Conservation (phyloP, 2,888 invertebrate species). For the Dicycla oo region DNA sequence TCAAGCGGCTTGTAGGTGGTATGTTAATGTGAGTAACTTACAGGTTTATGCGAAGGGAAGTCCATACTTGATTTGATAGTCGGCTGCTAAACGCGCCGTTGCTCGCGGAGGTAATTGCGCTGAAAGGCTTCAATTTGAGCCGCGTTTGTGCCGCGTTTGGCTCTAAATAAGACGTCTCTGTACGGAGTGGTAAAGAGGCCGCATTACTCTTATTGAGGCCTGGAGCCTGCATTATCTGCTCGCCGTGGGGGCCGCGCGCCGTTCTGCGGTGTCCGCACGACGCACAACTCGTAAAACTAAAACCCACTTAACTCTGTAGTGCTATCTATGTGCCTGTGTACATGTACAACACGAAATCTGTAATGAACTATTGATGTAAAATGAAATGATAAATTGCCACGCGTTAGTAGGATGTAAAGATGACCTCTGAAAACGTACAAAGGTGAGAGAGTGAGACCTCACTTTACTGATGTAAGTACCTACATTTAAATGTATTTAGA, state of each 20-base stretch:
- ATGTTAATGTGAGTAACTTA: constrained; percentile 74
- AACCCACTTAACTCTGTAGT: constrained; percentile 58
- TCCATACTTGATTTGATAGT: constrained; percentile 81
- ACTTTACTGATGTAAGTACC: constrained; percentile 36
- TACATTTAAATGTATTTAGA: constrained; percentile 61
- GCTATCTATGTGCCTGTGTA: constrained; percentile 25
- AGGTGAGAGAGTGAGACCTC: constrained; percentile 66
- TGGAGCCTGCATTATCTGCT: constrained; percentile 83
- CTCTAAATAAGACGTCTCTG: constrained; percentile 89
- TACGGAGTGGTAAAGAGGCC: constrained; percentile 85
- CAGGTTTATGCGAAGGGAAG: constrained; percentile 72
- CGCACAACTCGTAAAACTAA: constrained; percentile 61
- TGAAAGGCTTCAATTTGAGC: constrained; percentile 88
- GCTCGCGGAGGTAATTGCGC: constrained; percentile 83
- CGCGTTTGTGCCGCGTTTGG: constrained; percentile 83
- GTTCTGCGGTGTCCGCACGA: constrained; percentile 67
- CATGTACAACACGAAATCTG: constrained; percentile 57
- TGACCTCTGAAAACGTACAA: constrained; percentile 67
- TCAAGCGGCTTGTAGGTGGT: constrained; percentile 61
- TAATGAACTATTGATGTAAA: constrained; percentile 68
- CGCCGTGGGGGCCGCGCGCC: constrained; percentile 76
- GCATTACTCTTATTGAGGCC: constrained; percentile 88
- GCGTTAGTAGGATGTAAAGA: constrained; percentile 58
- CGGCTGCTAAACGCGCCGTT: constrained; percentile 81
- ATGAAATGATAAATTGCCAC: constrained; percentile 63